Base-by-base conservation (phyloP, 2,797 vertebrate genomes). In the Pipistrellus pipistrellus region DNA sequence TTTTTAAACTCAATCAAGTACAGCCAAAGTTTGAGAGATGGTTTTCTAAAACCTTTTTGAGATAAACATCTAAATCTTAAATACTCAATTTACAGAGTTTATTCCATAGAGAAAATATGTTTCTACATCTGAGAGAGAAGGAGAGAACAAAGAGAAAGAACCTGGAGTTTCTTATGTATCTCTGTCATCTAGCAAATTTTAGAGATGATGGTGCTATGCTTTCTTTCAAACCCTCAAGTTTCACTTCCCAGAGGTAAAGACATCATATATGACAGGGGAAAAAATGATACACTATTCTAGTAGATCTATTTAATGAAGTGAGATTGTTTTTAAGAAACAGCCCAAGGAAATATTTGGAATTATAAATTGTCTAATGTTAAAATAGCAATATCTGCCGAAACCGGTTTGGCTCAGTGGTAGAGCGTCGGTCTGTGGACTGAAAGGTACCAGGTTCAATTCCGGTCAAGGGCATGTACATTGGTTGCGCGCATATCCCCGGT, bases 361-460 rank as follows among this genome's bases (percentile, higher is more conserved):
- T 80, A 59, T 12, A 95, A 80, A 92, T 85, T 76, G 64, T 80
- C 57, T 53, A 59, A 86, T 83, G 51, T 88, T 81, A 85, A 94
- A 93, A 85, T 55, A 92, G 32, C 59, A 81, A 77, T 66, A 75
- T 32, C n/a, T 92, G n/a, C n/a, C n/a, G n/a, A n/a, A n/a, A n/a
- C n/a, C n/a, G n/a, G n/a, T n/a, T n/a, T n/a, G n/a, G n/a, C n/a
- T n/a, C n/a, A n/a, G n/a, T n/a, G n/a, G n/a, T n/a, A n/a, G n/a
- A n/a, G n/a, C n/a, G n/a, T n/a, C n/a, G n/a, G n/a, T n/a, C n/a
- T n/a, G n/a, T n/a, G n/a, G n/a, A n/a, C n/a, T n/a, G n/a, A n/a
- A n/a, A n/a, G n/a, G n/a, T n/a, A n/a, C n/a, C n/a, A n/a, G n/a
- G n/a, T n/a, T n/a, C n/a, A n/a, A n/a, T n/a, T n/a, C n/a, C n/a